A percentile compares a stretch with the other conserved stretches of the same genome.
Evolutionary conservation across 1,140 invertebrate species (phyloP).

Genomic region (Fopius arisanus): DNA sequence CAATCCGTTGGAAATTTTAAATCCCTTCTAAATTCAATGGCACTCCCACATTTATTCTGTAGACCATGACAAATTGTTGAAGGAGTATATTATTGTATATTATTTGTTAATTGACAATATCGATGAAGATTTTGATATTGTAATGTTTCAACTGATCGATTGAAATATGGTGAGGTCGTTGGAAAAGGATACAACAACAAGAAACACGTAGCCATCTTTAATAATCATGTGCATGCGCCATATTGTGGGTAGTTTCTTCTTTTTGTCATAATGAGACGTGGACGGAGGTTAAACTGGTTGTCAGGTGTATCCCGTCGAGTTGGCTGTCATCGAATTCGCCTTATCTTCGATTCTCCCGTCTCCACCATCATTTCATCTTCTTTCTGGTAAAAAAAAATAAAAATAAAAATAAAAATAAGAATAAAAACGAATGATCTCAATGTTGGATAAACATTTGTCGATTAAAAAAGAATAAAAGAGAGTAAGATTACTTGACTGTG

Average conservation of each 20-base stretch:
- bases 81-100: too few relatives aligned
- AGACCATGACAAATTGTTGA: too few relatives aligned
- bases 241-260: conserved; percentile 49
- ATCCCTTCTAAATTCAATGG: too few relatives aligned
- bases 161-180: conserved; percentile 50
- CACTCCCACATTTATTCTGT: too few relatives aligned
- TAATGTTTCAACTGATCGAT: conserved; percentile 32
- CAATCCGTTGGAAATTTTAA: too few relatives aligned
- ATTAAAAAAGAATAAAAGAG: neutral
- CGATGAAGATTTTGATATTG: too few relatives aligned
- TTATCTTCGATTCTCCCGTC: conserved; percentile 15
- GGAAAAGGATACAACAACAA: conserved; percentile 13
- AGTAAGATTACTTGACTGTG: neutral
- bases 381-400: neutral
- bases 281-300: conserved; percentile 58
- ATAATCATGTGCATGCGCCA: conserved; percentile 53
- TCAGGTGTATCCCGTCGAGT: conserved; percentile 50
- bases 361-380: conserved; percentile 35
- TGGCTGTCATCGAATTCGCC: conserved; percentile 23
- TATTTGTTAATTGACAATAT: too few relatives aligned
- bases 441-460: neutral
- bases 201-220: conserved; percentile 56
- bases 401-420: neutral
- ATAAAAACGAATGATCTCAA: neutral
- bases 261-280: conserved; percentile 57